phyloP scores from a whole-genome alignment of 2,888 invertebrate genomes.

The Ophion slaviceki region DNA sequence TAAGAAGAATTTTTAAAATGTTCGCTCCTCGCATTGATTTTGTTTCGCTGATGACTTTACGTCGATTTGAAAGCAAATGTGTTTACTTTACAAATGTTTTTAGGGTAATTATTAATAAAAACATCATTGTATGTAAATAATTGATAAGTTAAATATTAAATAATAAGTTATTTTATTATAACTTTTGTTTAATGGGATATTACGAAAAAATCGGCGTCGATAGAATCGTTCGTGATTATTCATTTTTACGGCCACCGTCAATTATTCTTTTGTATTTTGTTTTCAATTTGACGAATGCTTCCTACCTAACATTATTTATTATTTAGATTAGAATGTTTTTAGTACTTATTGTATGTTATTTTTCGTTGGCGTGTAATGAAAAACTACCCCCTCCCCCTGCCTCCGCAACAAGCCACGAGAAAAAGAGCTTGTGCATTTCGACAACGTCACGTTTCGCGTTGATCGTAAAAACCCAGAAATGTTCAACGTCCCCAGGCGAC shows the following conservation, averaged over 20 bases:
- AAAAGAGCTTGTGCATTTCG: constrained; percentile 20
- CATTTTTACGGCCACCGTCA: not conserved
- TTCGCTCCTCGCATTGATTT: too few relatives aligned
- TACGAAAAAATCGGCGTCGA: too few relatives aligned
- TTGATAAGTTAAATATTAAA: too few relatives aligned
- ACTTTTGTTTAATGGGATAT: too few relatives aligned
- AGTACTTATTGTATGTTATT: not conserved
- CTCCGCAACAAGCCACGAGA: not conserved
- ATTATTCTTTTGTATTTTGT: not conserved
- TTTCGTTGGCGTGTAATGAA: not conserved
- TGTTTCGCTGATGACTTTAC: too few relatives aligned
- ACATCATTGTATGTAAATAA: too few relatives aligned
- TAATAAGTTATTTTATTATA: too few relatives aligned
- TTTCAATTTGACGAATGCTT: not conserved
- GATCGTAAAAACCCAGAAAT: constrained; percentile 63
- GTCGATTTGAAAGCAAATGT: too few relatives aligned
- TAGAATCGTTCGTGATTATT: not conserved
- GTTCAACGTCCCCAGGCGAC: constrained; percentile 19
- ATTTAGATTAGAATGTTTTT: not conserved
- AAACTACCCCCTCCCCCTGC: not conserved
- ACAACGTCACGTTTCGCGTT: constrained; percentile 31
- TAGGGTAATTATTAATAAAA: too few relatives aligned
- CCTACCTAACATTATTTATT: not conserved
- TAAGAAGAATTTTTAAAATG: too few relatives aligned
- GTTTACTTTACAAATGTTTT: too few relatives aligned